phyloP scores from a whole-genome alignment of 2,797 vertebrate genomes.

The Odontamblyopus lacepedii region DNA sequence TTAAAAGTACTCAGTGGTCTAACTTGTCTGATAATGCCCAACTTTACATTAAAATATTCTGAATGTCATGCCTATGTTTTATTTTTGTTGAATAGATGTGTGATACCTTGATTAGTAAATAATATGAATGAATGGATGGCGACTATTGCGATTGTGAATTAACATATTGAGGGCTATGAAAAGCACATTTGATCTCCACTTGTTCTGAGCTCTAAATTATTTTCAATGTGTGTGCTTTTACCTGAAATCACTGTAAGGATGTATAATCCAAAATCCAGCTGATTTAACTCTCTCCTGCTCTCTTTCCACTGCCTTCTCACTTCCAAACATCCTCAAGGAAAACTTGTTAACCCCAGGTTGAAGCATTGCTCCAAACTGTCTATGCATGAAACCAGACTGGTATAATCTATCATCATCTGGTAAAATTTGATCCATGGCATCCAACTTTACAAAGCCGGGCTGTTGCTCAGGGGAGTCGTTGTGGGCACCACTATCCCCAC shows the following conservation, averaged over 20 bases:
- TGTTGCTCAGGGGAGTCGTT: conserved; percentile 77
- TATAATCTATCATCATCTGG: conserved; percentile 91
- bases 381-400: conserved; percentile 94
- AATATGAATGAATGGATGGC: background rate
- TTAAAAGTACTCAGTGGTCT: no score
- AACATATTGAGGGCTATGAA: conserved; percentile 28
- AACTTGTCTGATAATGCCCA: no score
- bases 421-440: conserved; percentile 89
- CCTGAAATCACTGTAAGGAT: conserved; percentile 99
- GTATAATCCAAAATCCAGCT: conserved; percentile 99
- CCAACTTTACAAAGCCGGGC: conserved; percentile 87
- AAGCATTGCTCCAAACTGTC: conserved; percentile 96
- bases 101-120: background rate
- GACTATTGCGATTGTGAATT: background rate
- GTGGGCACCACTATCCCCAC: conserved; percentile 58
- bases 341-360: conserved; percentile 99
- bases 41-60: no score
- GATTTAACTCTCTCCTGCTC: conserved; percentile 98
- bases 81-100: no score
- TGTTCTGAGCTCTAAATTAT: conserved; percentile 1
- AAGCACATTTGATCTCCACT: conserved; percentile 12
- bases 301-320: conserved; percentile 97
- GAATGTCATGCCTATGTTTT: no score
- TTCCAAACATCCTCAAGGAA: conserved; percentile 99
- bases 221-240: conserved; percentile 65